Conservation (phyloP, 37 sponge, comb jelly and placozoan species). For the Cladorhizidae sp. region DNA sequence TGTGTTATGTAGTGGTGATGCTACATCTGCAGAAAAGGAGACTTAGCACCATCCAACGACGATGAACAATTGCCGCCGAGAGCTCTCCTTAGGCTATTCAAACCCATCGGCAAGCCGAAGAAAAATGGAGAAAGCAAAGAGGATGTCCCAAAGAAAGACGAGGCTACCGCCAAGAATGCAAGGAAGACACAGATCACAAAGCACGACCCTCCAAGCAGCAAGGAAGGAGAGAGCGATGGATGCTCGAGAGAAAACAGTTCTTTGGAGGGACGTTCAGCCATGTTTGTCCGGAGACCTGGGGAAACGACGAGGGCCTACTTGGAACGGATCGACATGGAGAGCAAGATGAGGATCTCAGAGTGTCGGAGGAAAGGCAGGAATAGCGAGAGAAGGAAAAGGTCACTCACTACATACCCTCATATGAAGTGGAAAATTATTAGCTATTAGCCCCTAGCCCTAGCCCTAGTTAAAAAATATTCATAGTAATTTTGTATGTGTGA, state of each 20-base stretch:
- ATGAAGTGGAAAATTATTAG: background rate
- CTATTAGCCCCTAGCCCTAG: too few relatives aligned
- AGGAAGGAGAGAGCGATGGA: too few relatives aligned
- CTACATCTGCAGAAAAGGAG: conserved; percentile 1
- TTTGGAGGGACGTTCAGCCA: background rate
- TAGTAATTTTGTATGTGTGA: too few relatives aligned
- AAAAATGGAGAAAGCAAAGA: background rate
- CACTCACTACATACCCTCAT: background rate
- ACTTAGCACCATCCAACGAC: conserved; percentile 35
- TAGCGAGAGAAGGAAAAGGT: conserved; percentile 15
- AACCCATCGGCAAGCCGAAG: background rate
- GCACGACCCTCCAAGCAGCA: background rate
- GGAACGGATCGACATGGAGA: conserved; percentile 69
- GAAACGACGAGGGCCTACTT: conserved; percentile 53
- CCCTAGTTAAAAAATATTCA: too few relatives aligned
- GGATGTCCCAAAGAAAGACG: too few relatives aligned
- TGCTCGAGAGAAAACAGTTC: background rate
- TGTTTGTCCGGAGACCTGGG: conserved; percentile 45
- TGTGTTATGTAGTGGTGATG: too few relatives aligned
- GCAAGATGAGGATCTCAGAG: conserved; percentile 53
- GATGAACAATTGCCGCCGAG: conserved; percentile 62
- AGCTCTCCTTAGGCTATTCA: conserved; percentile 40
- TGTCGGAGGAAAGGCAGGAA: conserved; percentile 43
- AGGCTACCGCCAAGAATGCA: background rate
- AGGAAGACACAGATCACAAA: background rate